Evolutionary conservation across 1,140 invertebrate species (phyloP).

Genomic region (Capitella teleta): DNA sequence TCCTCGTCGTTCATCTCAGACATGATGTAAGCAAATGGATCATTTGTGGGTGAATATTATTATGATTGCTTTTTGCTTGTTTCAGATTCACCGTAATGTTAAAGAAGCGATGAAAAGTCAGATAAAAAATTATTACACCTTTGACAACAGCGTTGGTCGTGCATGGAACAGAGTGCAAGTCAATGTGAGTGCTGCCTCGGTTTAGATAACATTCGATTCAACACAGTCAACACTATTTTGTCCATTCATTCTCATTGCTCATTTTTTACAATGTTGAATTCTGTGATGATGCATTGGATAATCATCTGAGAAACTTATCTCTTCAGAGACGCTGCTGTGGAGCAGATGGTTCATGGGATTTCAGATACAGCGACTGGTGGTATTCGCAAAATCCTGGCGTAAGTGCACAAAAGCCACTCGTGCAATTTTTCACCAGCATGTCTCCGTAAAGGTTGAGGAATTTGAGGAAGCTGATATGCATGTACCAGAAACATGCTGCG

Average conservation of each 20-base stretch:
- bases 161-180: constrained; percentile 15
- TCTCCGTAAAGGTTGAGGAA: neutral
- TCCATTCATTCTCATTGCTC: too few species aligned
- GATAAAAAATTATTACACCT: constrained; percentile 5
- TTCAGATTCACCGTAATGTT: constrained; percentile 6
- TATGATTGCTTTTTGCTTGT: neutral
- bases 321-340: constrained; percentile 13
- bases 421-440: neutral
- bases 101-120: constrained; percentile 8
- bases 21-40: constrained; percentile 13
- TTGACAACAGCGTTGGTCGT: constrained; percentile 5
- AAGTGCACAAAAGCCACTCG: neutral
- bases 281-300: too few species aligned
- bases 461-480: neutral
- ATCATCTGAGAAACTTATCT: too few species aligned
- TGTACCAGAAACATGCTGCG: constrained; percentile 11
- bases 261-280: too few species aligned
- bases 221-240: too few species aligned
- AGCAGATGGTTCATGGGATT: constrained; percentile 12
- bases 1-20: constrained; percentile 9
- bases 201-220: neutral
- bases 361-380: constrained; percentile 7
- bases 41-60: too few species aligned
- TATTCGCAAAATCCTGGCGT: neutral
- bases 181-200: constrained; percentile 8